Percentiles rank a stretch among this genome's conserved stretches.
Conservation (phyloP, 2,113 vertebrate genomes). For the Larimichthys crocea region DNA sequence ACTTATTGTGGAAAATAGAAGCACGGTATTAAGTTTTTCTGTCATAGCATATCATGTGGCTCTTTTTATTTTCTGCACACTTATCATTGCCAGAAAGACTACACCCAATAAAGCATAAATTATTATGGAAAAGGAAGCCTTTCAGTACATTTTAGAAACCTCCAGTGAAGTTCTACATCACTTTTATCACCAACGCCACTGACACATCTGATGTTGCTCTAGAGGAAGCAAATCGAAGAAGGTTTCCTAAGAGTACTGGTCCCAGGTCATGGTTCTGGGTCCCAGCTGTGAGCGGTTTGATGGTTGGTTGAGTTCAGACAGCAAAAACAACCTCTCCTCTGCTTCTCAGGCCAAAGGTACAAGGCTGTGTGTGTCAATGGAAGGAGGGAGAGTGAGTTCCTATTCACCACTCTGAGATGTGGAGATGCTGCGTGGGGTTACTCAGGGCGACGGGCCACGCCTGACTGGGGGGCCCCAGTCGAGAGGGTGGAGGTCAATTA, state of each 20-base stretch:
- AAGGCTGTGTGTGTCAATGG: slow-evolving; percentile 52
- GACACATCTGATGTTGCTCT: slow-evolving; percentile 30
- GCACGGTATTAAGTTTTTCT: slow-evolving; percentile 51
- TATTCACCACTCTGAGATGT: slow-evolving; percentile 46
- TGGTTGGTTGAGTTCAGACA: slow-evolving; percentile 77
- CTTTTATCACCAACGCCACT: slow-evolving; percentile 23
- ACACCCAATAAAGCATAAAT: neutral
- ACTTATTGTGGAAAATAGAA: slow-evolving; percentile 66
- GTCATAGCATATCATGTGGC: slow-evolving; percentile 26
- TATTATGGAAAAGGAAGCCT: slow-evolving; percentile 14
- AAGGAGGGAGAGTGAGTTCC: slow-evolving; percentile 45
- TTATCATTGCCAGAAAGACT: neutral
- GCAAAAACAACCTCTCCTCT: slow-evolving; percentile 70
- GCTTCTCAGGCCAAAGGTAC: slow-evolving; percentile 66
- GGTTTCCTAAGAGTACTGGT: slow-evolving; percentile 48
- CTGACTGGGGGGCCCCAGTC: slow-evolving; percentile 53
- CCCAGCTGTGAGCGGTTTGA: slow-evolving; percentile 78
- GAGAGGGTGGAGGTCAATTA: slow-evolving; percentile 69
- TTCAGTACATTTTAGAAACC: slow-evolving; percentile 36
- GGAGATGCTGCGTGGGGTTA: slow-evolving; percentile 69
- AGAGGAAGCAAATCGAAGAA: slow-evolving; percentile 37
- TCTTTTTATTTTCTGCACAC: slow-evolving; percentile 16
- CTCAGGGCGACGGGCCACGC: slow-evolving; percentile 48
- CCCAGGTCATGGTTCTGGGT: slow-evolving; percentile 60
- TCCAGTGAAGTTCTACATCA: slow-evolving; percentile 12